These are phyloP conservation scores for Hapalemur alaotrensis DNA, from an alignment of 2,797 vertebrate genomes.

Conservation along the genomic window DNA sequence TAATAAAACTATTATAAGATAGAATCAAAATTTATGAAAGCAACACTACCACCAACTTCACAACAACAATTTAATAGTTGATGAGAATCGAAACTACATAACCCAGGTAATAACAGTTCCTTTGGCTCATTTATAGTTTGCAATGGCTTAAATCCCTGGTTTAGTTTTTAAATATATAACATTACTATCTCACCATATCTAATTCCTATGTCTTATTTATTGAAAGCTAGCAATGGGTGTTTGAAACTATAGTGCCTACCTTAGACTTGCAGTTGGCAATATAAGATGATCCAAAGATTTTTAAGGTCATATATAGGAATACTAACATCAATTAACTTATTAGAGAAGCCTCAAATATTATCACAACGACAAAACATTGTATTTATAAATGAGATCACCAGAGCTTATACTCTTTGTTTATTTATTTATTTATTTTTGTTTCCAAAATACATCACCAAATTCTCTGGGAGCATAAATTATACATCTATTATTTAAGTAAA, in stretches of 20 bases:
- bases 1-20: not conserved
- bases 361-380: not conserved
- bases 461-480: not conserved
- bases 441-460: not conserved
- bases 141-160: not conserved
- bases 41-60: not conserved
- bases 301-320: not conserved
- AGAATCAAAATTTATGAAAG: not conserved
- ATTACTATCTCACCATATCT: not conserved
- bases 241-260: not conserved
- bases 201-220: not conserved
- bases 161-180: not conserved
- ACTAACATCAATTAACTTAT: not conserved
- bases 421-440: not conserved
- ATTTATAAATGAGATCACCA: not conserved
- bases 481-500: constrained; percentile 26
- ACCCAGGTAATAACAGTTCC: not conserved
- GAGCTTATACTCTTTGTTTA: not conserved
- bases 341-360: not conserved
- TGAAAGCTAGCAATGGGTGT: not conserved
- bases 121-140: not conserved
- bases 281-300: not conserved
- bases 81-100: not conserved
- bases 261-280: not conserved
- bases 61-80: not conserved